Conservation (phyloP, 1,140 invertebrate species). For the Lethocerus indicus region DNA sequence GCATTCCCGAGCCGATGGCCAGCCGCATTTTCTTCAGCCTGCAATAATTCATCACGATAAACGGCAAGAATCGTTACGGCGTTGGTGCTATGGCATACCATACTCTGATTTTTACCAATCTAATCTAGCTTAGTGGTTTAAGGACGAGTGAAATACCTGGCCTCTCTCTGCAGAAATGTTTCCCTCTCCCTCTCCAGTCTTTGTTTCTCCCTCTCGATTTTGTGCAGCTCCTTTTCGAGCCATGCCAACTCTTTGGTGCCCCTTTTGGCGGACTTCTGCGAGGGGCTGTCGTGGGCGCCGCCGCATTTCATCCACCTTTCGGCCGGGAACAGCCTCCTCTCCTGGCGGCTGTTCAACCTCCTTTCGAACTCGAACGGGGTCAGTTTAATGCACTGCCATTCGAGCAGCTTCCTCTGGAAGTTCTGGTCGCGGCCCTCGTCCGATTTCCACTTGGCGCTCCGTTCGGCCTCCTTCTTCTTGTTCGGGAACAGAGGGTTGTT, state of each 20-base stretch:
- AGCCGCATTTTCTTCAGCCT: constrained; percentile 41
- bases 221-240: constrained; percentile 38
- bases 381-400: too few species aligned
- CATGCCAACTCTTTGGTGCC: constrained; percentile 33
- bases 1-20: constrained; percentile 34
- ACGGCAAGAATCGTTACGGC: too few species aligned
- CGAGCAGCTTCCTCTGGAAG: too few species aligned
- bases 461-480: constrained; percentile 56
- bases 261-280: too few species aligned
- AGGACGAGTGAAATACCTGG: constrained; percentile 22
- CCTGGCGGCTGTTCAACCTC: too few species aligned
- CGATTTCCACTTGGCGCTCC: constrained; percentile 9
- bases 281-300: too few species aligned
- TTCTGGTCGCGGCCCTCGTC: not conserved
- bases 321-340: not conserved
- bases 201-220: constrained; percentile 41
- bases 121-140: too few species aligned
- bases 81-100: too few species aligned
- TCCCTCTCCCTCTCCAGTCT: constrained; percentile 38
- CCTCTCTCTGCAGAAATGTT: constrained; percentile 39
- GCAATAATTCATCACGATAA: too few species aligned
- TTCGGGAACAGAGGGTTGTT: constrained; percentile 27
- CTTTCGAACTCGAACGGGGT: too few species aligned
- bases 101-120: too few species aligned
- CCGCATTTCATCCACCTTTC: too few species aligned